Evolutionary conservation across 2,113 vertebrate species (phyloP), one percentile per base, ranked within the genome.

Genomic region (Heloderma charlesbogerti): DNA sequence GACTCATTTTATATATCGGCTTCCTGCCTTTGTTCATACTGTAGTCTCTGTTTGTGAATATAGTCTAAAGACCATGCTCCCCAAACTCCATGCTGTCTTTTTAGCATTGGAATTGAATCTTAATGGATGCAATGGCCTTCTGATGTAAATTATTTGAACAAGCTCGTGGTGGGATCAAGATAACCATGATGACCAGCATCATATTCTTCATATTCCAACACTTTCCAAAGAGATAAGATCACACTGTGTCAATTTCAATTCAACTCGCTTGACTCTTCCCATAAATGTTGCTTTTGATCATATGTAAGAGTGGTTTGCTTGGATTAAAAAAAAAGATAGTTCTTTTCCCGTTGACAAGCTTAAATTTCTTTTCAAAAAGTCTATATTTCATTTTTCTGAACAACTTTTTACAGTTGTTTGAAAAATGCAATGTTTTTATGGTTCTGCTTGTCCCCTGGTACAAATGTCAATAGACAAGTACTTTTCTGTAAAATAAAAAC

Each of bases 401-500:
- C 2, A 77, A 34, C n/a, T 85, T 71, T 86, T 48, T 71, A 71
- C 16, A 86, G 34, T 31, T 69, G 29, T 37, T 51, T 37, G 54
- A 75, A 85, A 78, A 86, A 78, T 54, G 74, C 72, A 78, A 90
- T 45, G 69, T 78, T 63, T 86, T 80, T 34, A 54, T 71, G n/a
- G 84, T 69, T 90, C 75, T 63, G 71, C 71, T 69, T 90, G 75
- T 71, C 34, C 74, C 77, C 77, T 90, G 84, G 84, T 90, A 90
- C 84, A 90, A 90, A 86, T 86, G 75, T 71, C 84, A 80, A 66
- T n/a, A 86, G 63, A 71, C 74, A 90, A 90, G 84, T 71, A 69
- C 74, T 86, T 86, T 37, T 86, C 75, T 90, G 89, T 86, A 86
- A 90, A 86, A 90, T 90, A 80, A 90, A 90, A 86, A 90, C 89